A percentile compares a stretch with the other conserved stretches of the same genome.
Conservation (phyloP, 2,888 invertebrate genomes). For the Troides helena region DNA sequence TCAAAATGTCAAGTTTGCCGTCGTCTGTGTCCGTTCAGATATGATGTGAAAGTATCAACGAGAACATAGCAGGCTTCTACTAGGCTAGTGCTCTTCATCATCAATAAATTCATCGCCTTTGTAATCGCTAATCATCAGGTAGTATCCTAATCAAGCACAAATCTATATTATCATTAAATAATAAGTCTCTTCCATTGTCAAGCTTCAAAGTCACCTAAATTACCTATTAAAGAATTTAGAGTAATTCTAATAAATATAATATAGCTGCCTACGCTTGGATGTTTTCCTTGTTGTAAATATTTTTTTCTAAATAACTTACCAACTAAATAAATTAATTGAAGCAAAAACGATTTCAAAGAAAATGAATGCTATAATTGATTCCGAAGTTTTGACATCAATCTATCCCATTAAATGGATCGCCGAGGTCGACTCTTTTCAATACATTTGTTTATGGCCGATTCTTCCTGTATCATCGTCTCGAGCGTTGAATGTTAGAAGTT, state of each 20-base stretch:
- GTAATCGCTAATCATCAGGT: no score
- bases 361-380: constrained; percentile 36
- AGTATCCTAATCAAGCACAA: no score
- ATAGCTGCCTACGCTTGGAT: neutral
- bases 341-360: constrained; percentile 9
- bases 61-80: no score
- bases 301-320: neutral
- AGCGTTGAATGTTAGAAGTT: constrained; percentile 48
- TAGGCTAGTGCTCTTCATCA: no score
- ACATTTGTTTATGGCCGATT: constrained; percentile 36
- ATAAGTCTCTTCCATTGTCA: no score
- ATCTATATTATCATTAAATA: no score
- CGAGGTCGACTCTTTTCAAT: constrained; percentile 51
- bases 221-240: neutral
- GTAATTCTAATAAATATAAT: neutral
- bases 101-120: no score
- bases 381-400: constrained; percentile 42
- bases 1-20: no score
- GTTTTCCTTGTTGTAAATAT: neutral
- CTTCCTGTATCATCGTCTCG: constrained; percentile 42
- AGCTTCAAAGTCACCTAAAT: no score
- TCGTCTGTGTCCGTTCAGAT: no score
- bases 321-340: neutral
- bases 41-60: no score
- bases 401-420: constrained; percentile 40